Base-by-base conservation (phyloP, 2,888 invertebrate genomes). In the Lepidocyrtinus sp. region DNA sequence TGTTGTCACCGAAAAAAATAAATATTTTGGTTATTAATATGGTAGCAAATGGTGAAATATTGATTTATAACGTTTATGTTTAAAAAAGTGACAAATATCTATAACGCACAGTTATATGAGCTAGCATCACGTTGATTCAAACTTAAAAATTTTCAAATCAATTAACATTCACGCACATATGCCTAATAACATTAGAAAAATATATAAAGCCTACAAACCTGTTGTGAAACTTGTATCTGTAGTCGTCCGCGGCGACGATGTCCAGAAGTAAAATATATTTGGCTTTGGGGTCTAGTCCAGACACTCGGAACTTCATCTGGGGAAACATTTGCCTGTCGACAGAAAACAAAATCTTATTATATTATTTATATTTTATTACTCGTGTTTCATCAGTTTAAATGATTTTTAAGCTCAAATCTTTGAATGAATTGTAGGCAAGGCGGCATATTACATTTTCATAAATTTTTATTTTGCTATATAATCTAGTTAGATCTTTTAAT, bases 211-310 rank as follows among this genome's bases (percentile, higher is more conserved):
- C n/a, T n/a, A 83, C 83, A 77, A 83, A 94, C 96, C 96, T 96
- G 94, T 96, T 96, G 91, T 96, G 96, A 92, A 96, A 97, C 91
- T 97, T 97, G 92, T 96, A 96, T 91, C 96, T 93, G 92, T 97
- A 98, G 92, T 99, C 98, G 91, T 99, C 99, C 85, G 98, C 97
- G 67, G 98, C 97, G 88, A 98, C 97, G 90, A 99, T 97, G 92
- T 99, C 99, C 94, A 99, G 93, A 88, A 99, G 93, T 85, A 99
- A 93, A 90, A 98, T 98, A 93, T 99, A 99, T 92, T 99, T 99
- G 89, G 98, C 96, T 91, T 98, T 96, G 90, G 97, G 95, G 92
- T 99, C 98, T 91, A 99, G 91, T 88, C 99, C 99, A 89, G 96
- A 96, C 88, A 99, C 96, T 89, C 98, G 95, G 91, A 98, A 98